Evolutionary conservation across 2,113 vertebrate species (phyloP).

Genomic region (Tretioscincus oriximinensis): DNA sequence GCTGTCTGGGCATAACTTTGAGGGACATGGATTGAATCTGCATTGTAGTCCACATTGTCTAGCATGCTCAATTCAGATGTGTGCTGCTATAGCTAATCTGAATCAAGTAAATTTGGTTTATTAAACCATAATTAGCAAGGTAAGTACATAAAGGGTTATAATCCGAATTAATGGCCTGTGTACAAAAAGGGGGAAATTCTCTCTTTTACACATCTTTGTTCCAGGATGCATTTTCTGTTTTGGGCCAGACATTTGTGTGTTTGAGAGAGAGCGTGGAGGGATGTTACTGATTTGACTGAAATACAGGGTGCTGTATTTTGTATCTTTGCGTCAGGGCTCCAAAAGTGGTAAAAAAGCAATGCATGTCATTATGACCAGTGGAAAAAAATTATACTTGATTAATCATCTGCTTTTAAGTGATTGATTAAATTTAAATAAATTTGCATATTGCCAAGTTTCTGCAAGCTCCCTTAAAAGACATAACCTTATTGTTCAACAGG

Average conservation of each 20-base stretch:
- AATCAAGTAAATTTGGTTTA: too few relatives aligned
- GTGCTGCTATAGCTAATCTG: too few relatives aligned
- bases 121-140: too few relatives aligned
- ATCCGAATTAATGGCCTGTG: too few relatives aligned
- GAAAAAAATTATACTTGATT: not conserved
- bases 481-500: not conserved
- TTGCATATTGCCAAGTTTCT: not conserved
- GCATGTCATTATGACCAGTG: not conserved
- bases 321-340: not conserved
- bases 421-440: constrained; percentile 25
- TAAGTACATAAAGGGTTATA: too few relatives aligned
- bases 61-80: too few relatives aligned
- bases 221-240: not conserved
- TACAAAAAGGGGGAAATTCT: not conserved
- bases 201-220: not conserved
- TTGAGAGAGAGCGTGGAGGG: too few relatives aligned
- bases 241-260: not conserved
- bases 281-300: too few relatives aligned
- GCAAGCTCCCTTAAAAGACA: not conserved
- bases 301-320: too few relatives aligned
- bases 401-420: constrained; percentile 9
- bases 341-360: not conserved
- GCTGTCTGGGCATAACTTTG: too few relatives aligned
- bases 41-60: too few relatives aligned
- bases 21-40: too few relatives aligned